Evolutionary conservation across 2,113 vertebrate genomes (phyloP).

Genomic region (Pelobates fuscus): DNA sequence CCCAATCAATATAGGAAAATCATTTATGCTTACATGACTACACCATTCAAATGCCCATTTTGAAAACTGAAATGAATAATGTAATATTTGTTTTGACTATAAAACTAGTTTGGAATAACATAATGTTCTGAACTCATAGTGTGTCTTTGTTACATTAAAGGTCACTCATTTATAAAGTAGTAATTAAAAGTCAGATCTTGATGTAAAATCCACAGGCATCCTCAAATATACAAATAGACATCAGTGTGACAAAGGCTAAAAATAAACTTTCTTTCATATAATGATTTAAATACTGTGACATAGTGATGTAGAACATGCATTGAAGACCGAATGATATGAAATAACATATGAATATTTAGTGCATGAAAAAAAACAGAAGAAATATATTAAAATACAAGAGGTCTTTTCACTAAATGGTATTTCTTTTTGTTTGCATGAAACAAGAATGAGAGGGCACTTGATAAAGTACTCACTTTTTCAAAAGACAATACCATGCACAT

Average conservation of each 20-base stretch:
- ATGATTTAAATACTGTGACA: constrained; percentile 11
- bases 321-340: background rate
- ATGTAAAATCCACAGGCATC: constrained; percentile 35
- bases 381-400: too few relatives aligned
- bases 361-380: too few relatives aligned
- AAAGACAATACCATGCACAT: too few relatives aligned
- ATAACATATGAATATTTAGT: too few relatives aligned
- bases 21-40: constrained; percentile 21
- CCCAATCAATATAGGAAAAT: constrained; percentile 25
- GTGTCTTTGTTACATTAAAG: constrained; percentile 40
- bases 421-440: too few relatives aligned
- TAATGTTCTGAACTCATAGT: constrained; percentile 30
- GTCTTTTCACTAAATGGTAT: too few relatives aligned
- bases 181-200: constrained; percentile 48
- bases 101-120: constrained; percentile 18
- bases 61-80: constrained; percentile 38
- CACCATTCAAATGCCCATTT: constrained; percentile 27
- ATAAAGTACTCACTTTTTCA: too few relatives aligned
- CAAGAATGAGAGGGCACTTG: too few relatives aligned
- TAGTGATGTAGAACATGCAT: background rate
- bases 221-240: constrained; percentile 21
- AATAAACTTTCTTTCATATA: constrained; percentile 37
- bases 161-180: constrained; percentile 40
- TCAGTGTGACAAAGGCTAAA: constrained; percentile 23
- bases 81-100: constrained; percentile 46